These are phyloP conservation scores for Amazona ochrocephala DNA, from an alignment of 2,797 vertebrate genomes.

Conservation along the genomic window DNA sequence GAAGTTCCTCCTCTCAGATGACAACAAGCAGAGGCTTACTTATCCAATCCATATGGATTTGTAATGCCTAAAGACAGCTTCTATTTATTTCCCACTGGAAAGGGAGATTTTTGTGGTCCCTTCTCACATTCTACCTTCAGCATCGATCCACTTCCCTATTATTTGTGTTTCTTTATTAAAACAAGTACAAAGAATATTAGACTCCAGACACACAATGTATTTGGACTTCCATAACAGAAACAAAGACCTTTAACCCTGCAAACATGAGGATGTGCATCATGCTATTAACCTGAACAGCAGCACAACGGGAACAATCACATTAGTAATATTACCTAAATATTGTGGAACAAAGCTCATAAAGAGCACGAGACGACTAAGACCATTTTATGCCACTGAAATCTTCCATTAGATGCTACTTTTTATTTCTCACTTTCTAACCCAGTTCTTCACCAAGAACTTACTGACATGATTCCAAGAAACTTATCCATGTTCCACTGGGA, in stretches of 20 bases:
- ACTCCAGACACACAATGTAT: not conserved
- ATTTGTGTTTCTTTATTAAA: not conserved
- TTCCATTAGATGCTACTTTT: not conserved
- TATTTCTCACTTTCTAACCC: not conserved
- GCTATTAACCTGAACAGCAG: not conserved
- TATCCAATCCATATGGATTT: not conserved
- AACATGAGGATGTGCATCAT: not conserved
- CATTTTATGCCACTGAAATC: not conserved
- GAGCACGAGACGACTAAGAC: not conserved
- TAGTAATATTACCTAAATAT: not conserved
- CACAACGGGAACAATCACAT: not conserved
- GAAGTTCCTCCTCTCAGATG: not conserved
- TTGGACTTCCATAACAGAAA: not conserved
- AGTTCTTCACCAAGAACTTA: not conserved
- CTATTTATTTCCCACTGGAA: not conserved
- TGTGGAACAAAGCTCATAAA: not conserved
- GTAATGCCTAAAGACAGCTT: not conserved
- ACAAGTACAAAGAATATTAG: not conserved
- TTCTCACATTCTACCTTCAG: not conserved
- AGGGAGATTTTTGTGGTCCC: not conserved
- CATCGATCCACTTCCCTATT: not conserved
- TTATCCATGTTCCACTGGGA: not conserved
- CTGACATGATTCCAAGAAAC: not conserved
- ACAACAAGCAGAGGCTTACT: not conserved
- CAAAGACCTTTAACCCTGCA: slow-evolving; percentile 6